A percentile compares a stretch with the other conserved stretches of the same genome.
Evolutionary conservation across 2,797 vertebrate genomes (phyloP).

Genomic region (Falco peregrinus): DNA sequence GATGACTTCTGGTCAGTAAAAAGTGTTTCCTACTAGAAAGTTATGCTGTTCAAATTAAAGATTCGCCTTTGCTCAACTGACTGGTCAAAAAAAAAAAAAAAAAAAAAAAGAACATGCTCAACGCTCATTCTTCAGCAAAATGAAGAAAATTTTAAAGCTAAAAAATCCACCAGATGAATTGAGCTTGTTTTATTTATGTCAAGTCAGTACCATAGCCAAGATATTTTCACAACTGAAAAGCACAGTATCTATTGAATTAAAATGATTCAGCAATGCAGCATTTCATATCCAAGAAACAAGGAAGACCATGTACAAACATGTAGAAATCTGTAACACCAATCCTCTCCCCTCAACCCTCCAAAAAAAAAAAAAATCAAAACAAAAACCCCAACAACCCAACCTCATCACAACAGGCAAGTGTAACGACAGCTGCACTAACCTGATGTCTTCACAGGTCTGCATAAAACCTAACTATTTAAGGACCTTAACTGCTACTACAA

Average conservation of each 20-base stretch:
- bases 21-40: background rate
- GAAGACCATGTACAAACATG: background rate
- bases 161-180: background rate
- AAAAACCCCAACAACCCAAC: background rate
- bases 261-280: background rate
- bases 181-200: background rate
- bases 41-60: background rate
- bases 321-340: background rate
- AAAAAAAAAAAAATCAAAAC: background rate
- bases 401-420: background rate
- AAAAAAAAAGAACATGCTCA: background rate
- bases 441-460: background rate
- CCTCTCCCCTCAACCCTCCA: too few relatives aligned
- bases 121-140: background rate
- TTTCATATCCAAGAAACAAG: background rate
- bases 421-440: background rate
- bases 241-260: background rate
- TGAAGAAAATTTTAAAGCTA: background rate
- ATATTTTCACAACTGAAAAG: background rate
- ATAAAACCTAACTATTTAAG: background rate
- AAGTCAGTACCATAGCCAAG: background rate
- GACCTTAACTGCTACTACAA: background rate
- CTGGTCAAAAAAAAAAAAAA: background rate
- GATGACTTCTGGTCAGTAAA: background rate
- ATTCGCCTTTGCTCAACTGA: background rate